Base-by-base conservation (phyloP, 2,113 vertebrate genomes). In the Archocentrus centrarchus region DNA sequence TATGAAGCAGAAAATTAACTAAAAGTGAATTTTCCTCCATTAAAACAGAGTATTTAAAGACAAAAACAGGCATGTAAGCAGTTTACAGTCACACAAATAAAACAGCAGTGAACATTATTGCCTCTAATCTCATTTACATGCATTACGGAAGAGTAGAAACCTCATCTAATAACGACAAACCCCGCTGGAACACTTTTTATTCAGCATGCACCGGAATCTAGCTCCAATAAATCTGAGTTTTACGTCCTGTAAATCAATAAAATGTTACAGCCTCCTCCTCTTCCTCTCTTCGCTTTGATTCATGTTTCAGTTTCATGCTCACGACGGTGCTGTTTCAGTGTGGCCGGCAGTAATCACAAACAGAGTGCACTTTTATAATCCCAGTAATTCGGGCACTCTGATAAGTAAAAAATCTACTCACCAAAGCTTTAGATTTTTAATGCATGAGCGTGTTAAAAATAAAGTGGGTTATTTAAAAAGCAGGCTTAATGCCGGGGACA, bases 291-390 rank as follows among this genome's bases (percentile, higher is more conserved):
- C 44, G 24, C 73, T 41, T 76, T 86, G 91, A 89, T 81, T 90
- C 70, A 81, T 80, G 61, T 64, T 80, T 77, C 75, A 76, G 66
- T 79, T 87, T 82, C 44, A 57, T 17, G 77, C 84, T 89, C 39
- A 55, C 20, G 77, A 59, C 3, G 7, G 18, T 3, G 66, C 80
- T 4, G 77, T 81, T 86, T 80, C 39, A 80, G 77, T 14, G 66
- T 32, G 32, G 64, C 80, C 1, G 3, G 50, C 59, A 32, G 59
- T 80, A 86, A 86, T 89, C 83, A 15, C 81, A 83, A 86, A 84
- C 77, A 37, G 66, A 81, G 81, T 41, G 83, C 62, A 11, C 79
- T 86, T 90, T 88, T 76, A 86, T 90, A 92, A 93, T 93, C 87
- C 70, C 75, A 79, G 66, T 91, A 63, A 91, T 83, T 90, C 88